phyloP scores from a whole-genome alignment of 2,113 vertebrate species.

The Chloropsis hardwickii region DNA sequence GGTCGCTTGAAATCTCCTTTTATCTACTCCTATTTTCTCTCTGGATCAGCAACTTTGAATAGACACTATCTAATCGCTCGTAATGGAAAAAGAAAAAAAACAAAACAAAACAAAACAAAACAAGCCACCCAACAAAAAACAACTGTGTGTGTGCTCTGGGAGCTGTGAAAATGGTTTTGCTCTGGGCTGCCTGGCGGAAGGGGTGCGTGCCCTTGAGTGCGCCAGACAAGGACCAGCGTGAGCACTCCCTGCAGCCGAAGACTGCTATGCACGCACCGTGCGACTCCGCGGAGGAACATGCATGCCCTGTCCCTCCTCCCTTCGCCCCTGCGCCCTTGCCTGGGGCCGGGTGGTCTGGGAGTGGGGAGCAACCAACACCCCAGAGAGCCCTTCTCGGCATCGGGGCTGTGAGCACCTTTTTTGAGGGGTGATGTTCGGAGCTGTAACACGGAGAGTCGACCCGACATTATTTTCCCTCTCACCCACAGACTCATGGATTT shows the following conservation, averaged over 20 bases:
- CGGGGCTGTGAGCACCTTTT: neutral
- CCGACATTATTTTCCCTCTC: neutral
- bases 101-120: neutral
- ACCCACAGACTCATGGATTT: neutral
- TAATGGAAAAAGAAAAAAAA: slow-evolving; percentile 68
- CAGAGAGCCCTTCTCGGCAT: neutral
- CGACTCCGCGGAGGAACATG: neutral
- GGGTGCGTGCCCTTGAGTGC: neutral
- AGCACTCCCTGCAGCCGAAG: neutral
- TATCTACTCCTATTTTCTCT: slow-evolving; percentile 90
- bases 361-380: neutral
- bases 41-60: slow-evolving; percentile 96
- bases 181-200: neutral
- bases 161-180: slow-evolving; percentile 73
- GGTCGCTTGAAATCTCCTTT: slow-evolving; percentile 98
- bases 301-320: fast-evolving
- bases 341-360: neutral
- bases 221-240: neutral
- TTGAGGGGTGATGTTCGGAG: neutral
- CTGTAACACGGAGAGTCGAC: neutral
- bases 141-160: neutral
- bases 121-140: neutral
- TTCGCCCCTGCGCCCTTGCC: too few species aligned
- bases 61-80: slow-evolving; percentile 91
- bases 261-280: neutral